phyloP scores from a whole-genome alignment of 2,797 vertebrate genomes.

The Aldrovandia affinis region DNA sequence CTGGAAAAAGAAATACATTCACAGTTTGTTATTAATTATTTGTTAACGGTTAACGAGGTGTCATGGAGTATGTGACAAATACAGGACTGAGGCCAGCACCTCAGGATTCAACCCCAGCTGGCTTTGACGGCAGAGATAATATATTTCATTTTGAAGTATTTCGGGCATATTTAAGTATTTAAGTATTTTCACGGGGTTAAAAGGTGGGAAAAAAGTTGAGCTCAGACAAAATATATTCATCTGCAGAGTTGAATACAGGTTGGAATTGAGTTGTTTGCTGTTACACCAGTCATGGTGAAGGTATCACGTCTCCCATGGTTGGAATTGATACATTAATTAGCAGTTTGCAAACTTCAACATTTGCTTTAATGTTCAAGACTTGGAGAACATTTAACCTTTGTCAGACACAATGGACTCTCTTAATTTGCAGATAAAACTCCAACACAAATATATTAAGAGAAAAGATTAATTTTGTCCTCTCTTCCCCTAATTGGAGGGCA shows the following conservation, averaged over 20 bases:
- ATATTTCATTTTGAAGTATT: not conserved
- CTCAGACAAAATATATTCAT: not conserved
- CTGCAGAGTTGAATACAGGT: too few species aligned
- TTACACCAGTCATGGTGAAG: not conserved
- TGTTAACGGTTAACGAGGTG: conserved; percentile 74
- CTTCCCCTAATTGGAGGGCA: not conserved
- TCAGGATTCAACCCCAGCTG: not conserved
- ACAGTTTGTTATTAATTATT: conserved; percentile 74
- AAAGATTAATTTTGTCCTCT: not conserved
- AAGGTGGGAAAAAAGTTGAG: not conserved
- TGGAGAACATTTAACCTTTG: not conserved
- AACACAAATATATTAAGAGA: not conserved
- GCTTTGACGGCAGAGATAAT: not conserved
- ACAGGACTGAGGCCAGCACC: conserved; percentile 26
- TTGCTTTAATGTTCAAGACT: not conserved
- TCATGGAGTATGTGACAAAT: conserved; percentile 54
- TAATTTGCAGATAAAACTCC: not conserved
- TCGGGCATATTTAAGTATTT: not conserved
- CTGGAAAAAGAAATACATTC: conserved; percentile 69
- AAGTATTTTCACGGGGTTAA: not conserved
- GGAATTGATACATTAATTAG: not conserved
- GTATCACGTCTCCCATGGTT: not conserved
- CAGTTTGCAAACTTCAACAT: not conserved
- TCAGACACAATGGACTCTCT: not conserved
- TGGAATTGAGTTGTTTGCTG: not conserved